Evolutionary conservation across 1,140 invertebrate genomes (phyloP).

Genomic region (Popillia japonica): DNA sequence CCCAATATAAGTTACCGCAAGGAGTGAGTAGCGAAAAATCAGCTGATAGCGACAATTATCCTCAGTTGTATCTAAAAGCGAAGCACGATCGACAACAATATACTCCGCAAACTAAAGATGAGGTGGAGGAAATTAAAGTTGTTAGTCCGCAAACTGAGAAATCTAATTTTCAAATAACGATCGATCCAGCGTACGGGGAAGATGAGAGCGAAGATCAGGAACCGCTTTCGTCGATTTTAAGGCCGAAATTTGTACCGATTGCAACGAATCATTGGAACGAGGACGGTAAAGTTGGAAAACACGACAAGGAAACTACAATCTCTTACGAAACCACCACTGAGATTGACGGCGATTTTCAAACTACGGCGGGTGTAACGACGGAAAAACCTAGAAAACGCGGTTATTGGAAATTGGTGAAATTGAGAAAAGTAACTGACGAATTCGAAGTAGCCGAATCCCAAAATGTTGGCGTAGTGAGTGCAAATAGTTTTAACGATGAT

Average conservation of each 20-base stretch:
- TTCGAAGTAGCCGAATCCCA: constrained; percentile 77
- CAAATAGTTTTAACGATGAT: constrained; percentile 38
- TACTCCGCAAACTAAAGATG: neutral
- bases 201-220: constrained; percentile 53
- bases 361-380: constrained; percentile 45
- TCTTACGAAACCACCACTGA: neutral
- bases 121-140: constrained; percentile 32
- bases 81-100: constrained; percentile 28
- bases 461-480: constrained; percentile 53
- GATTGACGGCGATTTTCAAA: constrained; percentile 9
- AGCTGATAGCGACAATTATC: constrained; percentile 56
- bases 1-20: constrained; percentile 53
- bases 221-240: constrained; percentile 52
- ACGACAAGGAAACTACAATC: neutral
- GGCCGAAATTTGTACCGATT: constrained; percentile 46
- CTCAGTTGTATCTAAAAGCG: constrained; percentile 49
- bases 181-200: constrained; percentile 47
- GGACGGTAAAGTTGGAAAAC: constrained; percentile 24
- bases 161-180: constrained; percentile 56
- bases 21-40: constrained; percentile 44
- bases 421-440: constrained; percentile 66
- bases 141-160: constrained; percentile 31
- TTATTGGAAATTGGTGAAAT: constrained; percentile 70
- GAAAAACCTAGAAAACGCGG: constrained; percentile 60
- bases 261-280: constrained; percentile 43